A percentile compares a stretch with the other conserved stretches of the same genome.
Conservation (phyloP, 2,797 vertebrate species). For the Podarcis lilfordi region DNA sequence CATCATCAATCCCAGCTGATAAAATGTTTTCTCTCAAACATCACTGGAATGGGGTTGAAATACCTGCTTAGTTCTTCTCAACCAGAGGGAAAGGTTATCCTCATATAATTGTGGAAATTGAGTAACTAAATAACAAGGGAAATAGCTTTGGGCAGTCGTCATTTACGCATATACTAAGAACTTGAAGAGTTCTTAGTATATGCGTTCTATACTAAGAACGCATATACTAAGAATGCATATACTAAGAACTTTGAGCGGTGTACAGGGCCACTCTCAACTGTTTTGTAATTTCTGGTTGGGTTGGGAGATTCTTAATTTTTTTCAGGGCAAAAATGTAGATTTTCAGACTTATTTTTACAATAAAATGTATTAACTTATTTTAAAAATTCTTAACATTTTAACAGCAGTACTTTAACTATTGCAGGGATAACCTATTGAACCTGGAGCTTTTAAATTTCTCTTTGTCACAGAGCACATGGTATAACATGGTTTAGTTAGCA, state of each 20-base stretch:
- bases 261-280: too few relatives aligned
- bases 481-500: background rate
- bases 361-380: background rate
- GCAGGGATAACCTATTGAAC: background rate
- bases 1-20: background rate
- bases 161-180: background rate
- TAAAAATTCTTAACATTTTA: background rate
- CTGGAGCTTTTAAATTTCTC: background rate
- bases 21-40: background rate
- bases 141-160: background rate
- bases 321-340: background rate
- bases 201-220: too few relatives aligned
- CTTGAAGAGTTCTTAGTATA: too few relatives aligned
- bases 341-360: background rate
- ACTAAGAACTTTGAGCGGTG: background rate
- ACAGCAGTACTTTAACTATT: background rate
- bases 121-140: background rate
- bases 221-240: too few relatives aligned
- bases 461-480: background rate
- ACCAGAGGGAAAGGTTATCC: background rate
- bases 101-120: background rate
- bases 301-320: background rate
- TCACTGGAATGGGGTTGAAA: background rate
- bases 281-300: background rate
- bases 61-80: background rate